A percentile compares a stretch with the other conserved stretches of the same genome.
These are phyloP conservation scores for Pseudachorutes palmiensis DNA, from an alignment of 1,140 invertebrate genomes.

Conservation along the genomic window DNA sequence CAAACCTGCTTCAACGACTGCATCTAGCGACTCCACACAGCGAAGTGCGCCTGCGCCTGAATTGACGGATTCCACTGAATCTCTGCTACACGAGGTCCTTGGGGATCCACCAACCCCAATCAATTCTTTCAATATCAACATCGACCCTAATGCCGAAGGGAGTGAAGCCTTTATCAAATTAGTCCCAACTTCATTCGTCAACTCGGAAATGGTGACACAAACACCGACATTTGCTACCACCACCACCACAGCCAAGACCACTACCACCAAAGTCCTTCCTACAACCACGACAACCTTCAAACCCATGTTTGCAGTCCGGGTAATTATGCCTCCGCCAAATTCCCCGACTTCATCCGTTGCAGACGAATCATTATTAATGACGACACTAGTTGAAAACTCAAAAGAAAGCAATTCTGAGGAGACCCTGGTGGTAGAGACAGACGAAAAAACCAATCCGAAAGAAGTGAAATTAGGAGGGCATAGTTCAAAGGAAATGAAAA, in stretches of 20 bases:
- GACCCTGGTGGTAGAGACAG: too few species aligned
- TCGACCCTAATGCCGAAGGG: conserved; percentile 14
- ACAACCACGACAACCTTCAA: conserved; percentile 5
- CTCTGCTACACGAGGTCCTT: not conserved
- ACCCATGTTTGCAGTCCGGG: not conserved
- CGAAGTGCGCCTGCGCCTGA: conserved; percentile 2
- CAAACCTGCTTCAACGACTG: conserved; percentile 16
- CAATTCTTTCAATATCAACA: conserved; percentile 24
- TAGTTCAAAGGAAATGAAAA: conserved; percentile 4
- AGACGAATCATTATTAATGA: not conserved
- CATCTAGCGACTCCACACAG: conserved; percentile 14
- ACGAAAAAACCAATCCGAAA: not conserved
- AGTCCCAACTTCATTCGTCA: not conserved
- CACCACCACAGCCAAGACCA: conserved; percentile 6
- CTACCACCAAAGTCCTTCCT: conserved; percentile 1
- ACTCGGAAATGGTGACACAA: conserved; percentile 15
- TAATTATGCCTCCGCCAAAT: not conserved
- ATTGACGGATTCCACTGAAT: not conserved
- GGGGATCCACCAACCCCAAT: conserved; percentile 25
- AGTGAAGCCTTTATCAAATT: not conserved
- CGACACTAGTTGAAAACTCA: not conserved
- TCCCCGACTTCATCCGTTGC: conserved; percentile 14
- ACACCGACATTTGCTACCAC: not conserved
- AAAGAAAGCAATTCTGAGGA: not conserved
- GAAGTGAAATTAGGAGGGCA: not conserved